These are phyloP conservation scores for Steatornis caripensis DNA, from an alignment of 2,113 vertebrate genomes.

Conservation along the genomic window DNA sequence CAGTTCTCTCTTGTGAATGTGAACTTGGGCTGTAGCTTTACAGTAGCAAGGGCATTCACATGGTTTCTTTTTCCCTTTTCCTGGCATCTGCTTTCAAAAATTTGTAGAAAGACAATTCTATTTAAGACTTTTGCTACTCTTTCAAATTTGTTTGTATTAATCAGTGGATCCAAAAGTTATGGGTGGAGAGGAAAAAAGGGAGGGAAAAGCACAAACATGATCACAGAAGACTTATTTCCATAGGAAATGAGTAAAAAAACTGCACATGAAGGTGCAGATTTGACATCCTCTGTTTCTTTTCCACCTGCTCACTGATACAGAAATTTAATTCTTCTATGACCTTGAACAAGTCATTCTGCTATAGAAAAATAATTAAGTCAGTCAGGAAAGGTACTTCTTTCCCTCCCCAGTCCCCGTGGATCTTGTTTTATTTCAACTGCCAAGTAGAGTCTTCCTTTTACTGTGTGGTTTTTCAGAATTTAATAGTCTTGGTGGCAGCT, in stretches of 20 bases:
- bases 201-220: not conserved
- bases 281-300: not conserved
- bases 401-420: not conserved
- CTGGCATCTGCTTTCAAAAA: not conserved
- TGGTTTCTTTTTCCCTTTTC: not conserved
- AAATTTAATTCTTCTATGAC: not conserved
- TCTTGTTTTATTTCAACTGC: conserved; percentile 1
- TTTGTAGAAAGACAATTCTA: not conserved
- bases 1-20: not conserved
- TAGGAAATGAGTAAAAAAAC: not conserved
- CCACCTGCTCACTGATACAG: not conserved
- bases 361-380: conserved; percentile 4
- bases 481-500: not conserved
- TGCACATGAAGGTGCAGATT: not conserved
- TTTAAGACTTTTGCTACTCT: not conserved
- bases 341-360: not conserved
- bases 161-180: not conserved
- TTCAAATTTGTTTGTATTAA: not conserved
- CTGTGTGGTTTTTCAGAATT: not conserved
- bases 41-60: not conserved
- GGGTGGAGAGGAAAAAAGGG: not conserved
- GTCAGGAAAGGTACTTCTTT: not conserved
- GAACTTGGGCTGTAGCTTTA: not conserved
- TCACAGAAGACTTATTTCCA: not conserved
- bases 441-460: not conserved